A percentile compares a stretch with the other conserved stretches of the same genome.
Evolutionary conservation across 2,113 vertebrate genomes (phyloP).

Genomic region (Naja naja): DNA sequence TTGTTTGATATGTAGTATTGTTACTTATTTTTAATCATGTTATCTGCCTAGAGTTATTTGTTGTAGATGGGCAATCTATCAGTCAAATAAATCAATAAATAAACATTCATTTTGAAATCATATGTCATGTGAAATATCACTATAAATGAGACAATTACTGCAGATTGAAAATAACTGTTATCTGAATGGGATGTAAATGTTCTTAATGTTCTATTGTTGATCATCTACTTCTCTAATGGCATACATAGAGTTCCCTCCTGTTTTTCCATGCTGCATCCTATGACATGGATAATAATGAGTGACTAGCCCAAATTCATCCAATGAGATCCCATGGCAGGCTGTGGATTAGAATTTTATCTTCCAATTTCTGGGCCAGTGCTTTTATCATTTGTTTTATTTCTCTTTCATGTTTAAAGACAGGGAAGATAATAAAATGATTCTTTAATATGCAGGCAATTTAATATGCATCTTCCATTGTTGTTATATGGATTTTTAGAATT

Average conservation of each 20-base stretch:
- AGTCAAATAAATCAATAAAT: background rate
- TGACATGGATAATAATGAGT: background rate
- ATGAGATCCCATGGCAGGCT: background rate
- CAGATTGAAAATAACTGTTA: background rate
- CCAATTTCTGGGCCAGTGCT: background rate
- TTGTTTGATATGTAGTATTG: background rate
- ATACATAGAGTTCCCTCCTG: background rate
- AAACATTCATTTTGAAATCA: background rate
- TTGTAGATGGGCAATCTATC: background rate
- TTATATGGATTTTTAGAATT: background rate
- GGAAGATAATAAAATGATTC: background rate
- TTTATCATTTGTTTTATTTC: background rate
- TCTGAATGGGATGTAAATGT: background rate
- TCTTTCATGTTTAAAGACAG: background rate
- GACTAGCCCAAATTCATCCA: background rate
- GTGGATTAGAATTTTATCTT: background rate
- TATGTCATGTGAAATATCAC: background rate
- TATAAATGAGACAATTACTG: background rate
- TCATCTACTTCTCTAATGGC: background rate
- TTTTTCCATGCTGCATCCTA: background rate
- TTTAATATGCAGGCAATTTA: background rate
- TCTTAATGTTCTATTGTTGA: background rate
- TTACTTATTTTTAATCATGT: background rate
- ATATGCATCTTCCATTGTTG: background rate
- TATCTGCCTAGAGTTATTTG: background rate